Evolutionary conservation across 2,113 vertebrate species (phyloP).

Genomic region (Limnothrissa miodon): DNA sequence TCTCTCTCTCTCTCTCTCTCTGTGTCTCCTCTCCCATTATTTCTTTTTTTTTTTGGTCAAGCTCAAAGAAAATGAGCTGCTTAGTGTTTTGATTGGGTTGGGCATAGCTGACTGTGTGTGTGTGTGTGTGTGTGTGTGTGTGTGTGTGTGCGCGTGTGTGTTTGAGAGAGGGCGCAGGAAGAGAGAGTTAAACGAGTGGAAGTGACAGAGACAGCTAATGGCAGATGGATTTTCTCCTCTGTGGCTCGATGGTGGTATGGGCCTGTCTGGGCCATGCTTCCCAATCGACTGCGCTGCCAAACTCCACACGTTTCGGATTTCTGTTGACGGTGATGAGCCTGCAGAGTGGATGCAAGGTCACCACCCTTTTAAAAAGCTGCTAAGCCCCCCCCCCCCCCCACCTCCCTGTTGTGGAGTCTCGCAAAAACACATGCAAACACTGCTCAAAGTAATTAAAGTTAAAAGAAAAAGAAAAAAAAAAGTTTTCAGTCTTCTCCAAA

Average conservation of each 20-base stretch:
- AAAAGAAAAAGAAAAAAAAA: not conserved
- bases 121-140: not conserved
- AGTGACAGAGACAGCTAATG: not conserved
- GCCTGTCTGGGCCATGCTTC: not conserved
- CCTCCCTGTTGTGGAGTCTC: not conserved
- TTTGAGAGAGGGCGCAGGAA: not conserved
- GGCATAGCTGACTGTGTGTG: not conserved
- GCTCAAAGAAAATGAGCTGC: not conserved
- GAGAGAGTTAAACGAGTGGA: not conserved
- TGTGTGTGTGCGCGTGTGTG: not conserved
- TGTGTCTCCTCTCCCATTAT: not conserved
- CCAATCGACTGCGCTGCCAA: not conserved
- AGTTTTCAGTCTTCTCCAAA: not conserved
- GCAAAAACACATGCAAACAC: not conserved
- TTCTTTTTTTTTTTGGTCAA: not conserved
- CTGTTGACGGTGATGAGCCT: conserved; percentile 21
- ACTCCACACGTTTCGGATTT: not conserved
- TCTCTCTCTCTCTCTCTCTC: not conserved
- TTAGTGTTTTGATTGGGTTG: not conserved
- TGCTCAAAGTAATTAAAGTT: not conserved
- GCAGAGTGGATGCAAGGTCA: conserved; percentile 16
- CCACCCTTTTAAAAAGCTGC: not conserved
- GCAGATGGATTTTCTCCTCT: conserved; percentile 6
- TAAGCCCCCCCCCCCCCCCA: not conserved
- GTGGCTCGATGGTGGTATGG: not conserved